These are phyloP conservation scores for Xylota sylvarum DNA, from an alignment of 2,888 invertebrate species.

Conservation along the genomic window DNA sequence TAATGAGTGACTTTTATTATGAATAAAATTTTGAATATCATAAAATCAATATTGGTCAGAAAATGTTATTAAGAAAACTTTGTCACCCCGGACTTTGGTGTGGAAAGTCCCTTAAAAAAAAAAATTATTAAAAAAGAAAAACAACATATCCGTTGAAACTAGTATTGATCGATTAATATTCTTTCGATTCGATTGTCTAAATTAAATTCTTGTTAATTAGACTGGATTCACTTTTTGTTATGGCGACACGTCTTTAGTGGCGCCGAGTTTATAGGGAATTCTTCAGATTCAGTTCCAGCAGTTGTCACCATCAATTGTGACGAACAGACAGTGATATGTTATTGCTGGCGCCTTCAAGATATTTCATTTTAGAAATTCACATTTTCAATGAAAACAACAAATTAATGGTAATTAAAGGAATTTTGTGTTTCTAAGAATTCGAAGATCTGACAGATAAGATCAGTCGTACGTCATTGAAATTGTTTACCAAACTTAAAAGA, in stretches of 20 bases:
- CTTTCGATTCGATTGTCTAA: background rate
- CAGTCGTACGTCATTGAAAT: background rate
- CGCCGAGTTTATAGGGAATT: conserved; percentile 6
- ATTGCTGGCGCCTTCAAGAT: background rate
- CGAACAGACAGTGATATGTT: background rate
- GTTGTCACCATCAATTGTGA: conserved; percentile 10
- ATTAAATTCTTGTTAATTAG: background rate
- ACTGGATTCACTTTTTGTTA: background rate
- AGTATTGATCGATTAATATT: background rate
- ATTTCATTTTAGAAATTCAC: background rate
- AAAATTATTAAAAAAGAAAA: background rate
- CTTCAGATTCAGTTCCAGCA: background rate
- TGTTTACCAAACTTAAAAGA: background rate
- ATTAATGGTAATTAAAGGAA: background rate
- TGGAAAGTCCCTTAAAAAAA: background rate
- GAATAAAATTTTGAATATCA: background rate
- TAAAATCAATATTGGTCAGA: background rate
- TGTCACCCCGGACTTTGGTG: background rate
- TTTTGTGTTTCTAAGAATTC: background rate
- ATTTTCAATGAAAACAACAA: conserved; percentile 7
- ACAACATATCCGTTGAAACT: background rate
- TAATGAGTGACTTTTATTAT: background rate
- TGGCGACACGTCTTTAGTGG: background rate
- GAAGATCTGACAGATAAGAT: background rate
- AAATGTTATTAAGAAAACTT: background rate